A percentile compares a stretch with the other conserved stretches of the same genome.
These are phyloP conservation scores for Paralvinella palmiformis DNA, from an alignment of 1,140 invertebrate species.

Conservation along the genomic window DNA sequence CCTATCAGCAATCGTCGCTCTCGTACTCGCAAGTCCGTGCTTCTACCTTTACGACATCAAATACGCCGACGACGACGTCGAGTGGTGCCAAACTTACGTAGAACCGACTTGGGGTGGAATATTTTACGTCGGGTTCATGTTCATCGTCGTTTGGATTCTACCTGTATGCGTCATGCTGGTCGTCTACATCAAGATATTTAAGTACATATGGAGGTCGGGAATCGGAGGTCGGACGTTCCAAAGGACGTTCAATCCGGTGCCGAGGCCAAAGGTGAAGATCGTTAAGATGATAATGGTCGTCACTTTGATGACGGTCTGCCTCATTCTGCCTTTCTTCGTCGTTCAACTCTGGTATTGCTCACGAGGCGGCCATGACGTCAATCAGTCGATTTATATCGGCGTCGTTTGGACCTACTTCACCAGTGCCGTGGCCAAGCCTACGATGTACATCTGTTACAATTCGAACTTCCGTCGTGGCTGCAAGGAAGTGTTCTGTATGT, in stretches of 20 bases:
- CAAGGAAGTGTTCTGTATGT: conserved; percentile 40
- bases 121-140: conserved; percentile 22
- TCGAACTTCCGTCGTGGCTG: conserved; percentile 40
- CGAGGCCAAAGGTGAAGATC: conserved; percentile 39
- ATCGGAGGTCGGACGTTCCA: conserved; percentile 23
- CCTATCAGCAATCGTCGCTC: conserved; percentile 21
- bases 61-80: neutral
- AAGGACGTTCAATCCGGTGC: conserved; percentile 32
- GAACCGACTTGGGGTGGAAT: conserved; percentile 20
- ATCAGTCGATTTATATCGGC: conserved; percentile 20
- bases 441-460: conserved; percentile 35
- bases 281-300: conserved; percentile 34
- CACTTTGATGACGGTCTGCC: conserved; percentile 19
- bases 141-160: conserved; percentile 23
- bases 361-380: neutral
- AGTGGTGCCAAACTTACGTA: conserved; percentile 27
- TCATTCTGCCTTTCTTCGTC: conserved; percentile 26
- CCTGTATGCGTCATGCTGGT: conserved; percentile 23
- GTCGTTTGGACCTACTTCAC: conserved; percentile 22
- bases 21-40: conserved; percentile 20
- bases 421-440: conserved; percentile 26
- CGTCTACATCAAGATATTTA: conserved; percentile 26
- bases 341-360: conserved; percentile 23
- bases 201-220: conserved; percentile 29
- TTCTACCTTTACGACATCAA: conserved; percentile 28